Evolutionary conservation across 2,888 invertebrate species (phyloP), one percentile per base, ranked within the genome.

Genomic region (Microplitis deprimator): DNA sequence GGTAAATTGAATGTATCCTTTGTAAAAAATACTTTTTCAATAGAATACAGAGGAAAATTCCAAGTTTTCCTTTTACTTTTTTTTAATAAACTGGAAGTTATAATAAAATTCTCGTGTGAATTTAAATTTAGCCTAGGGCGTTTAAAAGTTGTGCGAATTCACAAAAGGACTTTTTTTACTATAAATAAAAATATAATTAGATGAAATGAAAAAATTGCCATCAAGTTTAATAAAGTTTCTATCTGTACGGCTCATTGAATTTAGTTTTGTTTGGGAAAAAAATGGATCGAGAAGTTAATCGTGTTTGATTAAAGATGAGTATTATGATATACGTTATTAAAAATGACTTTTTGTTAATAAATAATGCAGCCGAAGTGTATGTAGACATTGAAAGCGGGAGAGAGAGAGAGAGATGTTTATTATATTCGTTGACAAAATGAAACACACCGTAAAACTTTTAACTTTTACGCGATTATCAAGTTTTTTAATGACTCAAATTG

Each of bases 401-500:
- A 4, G 4, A 29, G 29, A 29, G 29, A 29, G 29, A 29, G 50
- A 50, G 50, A 5, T 50, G 50, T 13, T 50, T 50, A 50, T 50
- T 50, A 50, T 50, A 50, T 50, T 50, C 50, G 50, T 50, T 50
- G 50, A 50, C 50, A 65, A 65, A 65, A 62, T 62, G 7, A 8
- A 62, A 62, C 62, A 10, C 16, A 16, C 62, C 20, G 16, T 17
- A 16, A 62, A 62, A 62, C 17, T 20, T 62, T 62, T 62, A 16
- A 20, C 65, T 65, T 65, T 65, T 20, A 65, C 65, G 29, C 13
- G 65, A 65, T 65, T 65, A 65, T 38, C 17, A 65, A 65, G 13
- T 65, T 65, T 65, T 65, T 65, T 70, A 70, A 70, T 70, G 70
- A 70, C 50, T 16, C 17, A 70, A 70, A 70, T 70, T 70, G 70